These are phyloP conservation scores for Acanthosepion pharaonis DNA, from an alignment of 2,888 invertebrate species.

Conservation along the genomic window DNA sequence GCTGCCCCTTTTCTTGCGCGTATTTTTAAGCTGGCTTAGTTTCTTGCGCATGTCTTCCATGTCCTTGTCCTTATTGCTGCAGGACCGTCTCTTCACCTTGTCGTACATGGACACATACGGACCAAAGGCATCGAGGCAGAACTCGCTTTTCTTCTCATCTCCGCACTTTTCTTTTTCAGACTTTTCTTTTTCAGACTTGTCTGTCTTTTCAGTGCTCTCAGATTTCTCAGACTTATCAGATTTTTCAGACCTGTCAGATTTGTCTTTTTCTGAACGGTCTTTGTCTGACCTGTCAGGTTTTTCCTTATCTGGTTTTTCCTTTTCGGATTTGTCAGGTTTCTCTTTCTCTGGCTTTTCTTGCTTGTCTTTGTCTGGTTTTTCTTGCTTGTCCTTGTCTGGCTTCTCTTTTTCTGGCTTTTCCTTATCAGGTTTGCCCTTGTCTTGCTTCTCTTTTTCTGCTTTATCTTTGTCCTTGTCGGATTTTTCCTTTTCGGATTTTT, in stretches of 20 bases:
- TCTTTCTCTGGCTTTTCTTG: constrained; percentile 51
- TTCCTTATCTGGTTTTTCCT: constrained; percentile 50
- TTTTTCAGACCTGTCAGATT: constrained; percentile 54
- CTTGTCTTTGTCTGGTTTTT: constrained; percentile 48
- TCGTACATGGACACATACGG: constrained; percentile 98
- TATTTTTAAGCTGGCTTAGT: constrained; percentile 60
- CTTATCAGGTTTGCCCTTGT: constrained; percentile 57
- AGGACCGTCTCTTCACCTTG: constrained; percentile 78
- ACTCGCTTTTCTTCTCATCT: constrained; percentile 56
- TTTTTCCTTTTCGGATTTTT: constrained; percentile 52
- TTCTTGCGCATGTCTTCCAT: constrained; percentile 62
- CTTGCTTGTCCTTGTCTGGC: constrained; percentile 42
- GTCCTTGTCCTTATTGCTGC: constrained; percentile 74
- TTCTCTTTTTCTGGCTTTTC: constrained; percentile 55
- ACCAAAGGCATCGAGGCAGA: constrained; percentile 74
- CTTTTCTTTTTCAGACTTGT: constrained; percentile 52
- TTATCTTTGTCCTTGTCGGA: constrained; percentile 58
- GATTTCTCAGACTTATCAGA: constrained; percentile 51
- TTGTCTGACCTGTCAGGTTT: constrained; percentile 49
- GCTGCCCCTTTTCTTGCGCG: constrained; percentile 62
- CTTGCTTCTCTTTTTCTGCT: constrained; percentile 53
- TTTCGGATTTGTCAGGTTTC: constrained; percentile 51
- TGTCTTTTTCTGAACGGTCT: constrained; percentile 49
- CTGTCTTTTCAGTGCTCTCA: constrained; percentile 52
- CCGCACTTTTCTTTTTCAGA: constrained; percentile 57